These are phyloP conservation scores for Caenorhabditis doughertyi DNA, from an alignment of 2,888 invertebrate genomes.

Conservation along the genomic window DNA sequence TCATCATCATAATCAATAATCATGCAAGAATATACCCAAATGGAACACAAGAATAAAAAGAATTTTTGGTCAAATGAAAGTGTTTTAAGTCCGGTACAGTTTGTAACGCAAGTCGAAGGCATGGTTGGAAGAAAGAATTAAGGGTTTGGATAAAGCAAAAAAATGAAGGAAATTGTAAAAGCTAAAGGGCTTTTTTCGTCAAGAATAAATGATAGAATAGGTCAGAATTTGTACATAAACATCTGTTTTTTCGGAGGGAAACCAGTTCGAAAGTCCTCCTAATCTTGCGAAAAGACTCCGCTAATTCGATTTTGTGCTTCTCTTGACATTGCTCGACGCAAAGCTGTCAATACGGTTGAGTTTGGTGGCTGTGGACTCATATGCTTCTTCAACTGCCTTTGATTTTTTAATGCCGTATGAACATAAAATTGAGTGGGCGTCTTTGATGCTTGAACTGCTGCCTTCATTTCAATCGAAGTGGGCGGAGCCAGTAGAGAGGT, in stretches of 20 bases:
- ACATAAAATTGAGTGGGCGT: slow-evolving; percentile 67
- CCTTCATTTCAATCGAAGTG: slow-evolving; percentile 73
- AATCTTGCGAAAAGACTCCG: slow-evolving; percentile 36
- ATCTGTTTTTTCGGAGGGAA: not conserved
- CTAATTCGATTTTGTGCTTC: slow-evolving; percentile 62
- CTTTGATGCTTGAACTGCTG: slow-evolving; percentile 69
- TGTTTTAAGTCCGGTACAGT: slow-evolving; percentile 37
- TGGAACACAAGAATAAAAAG: not conserved
- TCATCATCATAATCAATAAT: slow-evolving; percentile 22
- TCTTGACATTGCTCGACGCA: slow-evolving; percentile 71
- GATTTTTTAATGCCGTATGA: slow-evolving; percentile 53
- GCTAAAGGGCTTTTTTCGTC: slow-evolving; percentile 39
- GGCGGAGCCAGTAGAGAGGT: slow-evolving; percentile 74
- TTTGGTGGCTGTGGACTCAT: slow-evolving; percentile 47
- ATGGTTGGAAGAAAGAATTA: slow-evolving; percentile 25
- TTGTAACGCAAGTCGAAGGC: slow-evolving; percentile 45
- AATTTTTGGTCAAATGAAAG: slow-evolving; percentile 30
- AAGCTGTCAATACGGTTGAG: slow-evolving; percentile 68
- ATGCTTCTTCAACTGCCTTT: slow-evolving; percentile 34
- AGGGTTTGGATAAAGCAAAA: slow-evolving; percentile 11
- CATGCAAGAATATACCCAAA: slow-evolving; percentile 43
- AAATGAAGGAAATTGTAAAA: slow-evolving; percentile 33
- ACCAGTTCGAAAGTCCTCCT: not conserved
- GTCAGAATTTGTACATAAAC: slow-evolving; percentile 62
- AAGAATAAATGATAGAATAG: slow-evolving; percentile 17